Evolutionary conservation across 2,113 vertebrate genomes (phyloP).

Genomic region (Clinocottus analis): DNA sequence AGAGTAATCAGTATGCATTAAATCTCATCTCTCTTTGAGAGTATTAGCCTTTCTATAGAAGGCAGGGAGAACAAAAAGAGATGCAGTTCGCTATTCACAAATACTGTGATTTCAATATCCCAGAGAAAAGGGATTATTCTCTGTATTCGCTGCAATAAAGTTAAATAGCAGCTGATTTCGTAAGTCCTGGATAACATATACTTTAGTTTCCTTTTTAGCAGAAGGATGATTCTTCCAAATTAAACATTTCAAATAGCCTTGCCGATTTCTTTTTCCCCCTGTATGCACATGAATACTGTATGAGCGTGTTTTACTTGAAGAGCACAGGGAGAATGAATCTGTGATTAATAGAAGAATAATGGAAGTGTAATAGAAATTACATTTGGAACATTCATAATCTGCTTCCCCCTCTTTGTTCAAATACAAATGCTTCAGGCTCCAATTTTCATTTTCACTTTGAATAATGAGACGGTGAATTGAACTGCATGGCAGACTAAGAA

Average conservation of each 20-base stretch:
- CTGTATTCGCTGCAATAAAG: slow-evolving; percentile 27
- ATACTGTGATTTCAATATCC: slow-evolving; percentile 55
- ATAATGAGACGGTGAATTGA: slow-evolving; percentile 83
- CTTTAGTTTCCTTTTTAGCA: slow-evolving; percentile 56
- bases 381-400: slow-evolving; percentile 84
- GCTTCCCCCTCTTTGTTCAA: slow-evolving; percentile 82
- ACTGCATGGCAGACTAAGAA: slow-evolving; percentile 65
- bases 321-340: slow-evolving; percentile 77
- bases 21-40: slow-evolving; percentile 80
- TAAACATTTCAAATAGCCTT: slow-evolving; percentile 77
- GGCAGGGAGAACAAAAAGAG: slow-evolving; percentile 66
- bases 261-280: slow-evolving; percentile 61
- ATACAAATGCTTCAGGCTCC: slow-evolving; percentile 81
- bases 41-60: slow-evolving; percentile 77
- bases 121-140: slow-evolving; percentile 52
- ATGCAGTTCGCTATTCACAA: slow-evolving; percentile 60
- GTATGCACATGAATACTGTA: slow-evolving; percentile 82
- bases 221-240: slow-evolving; percentile 66
- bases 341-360: slow-evolving; percentile 86
- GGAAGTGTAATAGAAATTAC: slow-evolving; percentile 85
- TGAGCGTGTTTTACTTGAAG: slow-evolving; percentile 79
- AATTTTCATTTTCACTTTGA: slow-evolving; percentile 81
- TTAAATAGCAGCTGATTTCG: slow-evolving; percentile 56
- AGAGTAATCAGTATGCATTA: slow-evolving; percentile 87
- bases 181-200: slow-evolving; percentile 63